A percentile compares a stretch with the other conserved stretches of the same genome.
These are phyloP conservation scores for Suillia variegata DNA, from an alignment of 2,888 invertebrate species.

Conservation along the genomic window DNA sequence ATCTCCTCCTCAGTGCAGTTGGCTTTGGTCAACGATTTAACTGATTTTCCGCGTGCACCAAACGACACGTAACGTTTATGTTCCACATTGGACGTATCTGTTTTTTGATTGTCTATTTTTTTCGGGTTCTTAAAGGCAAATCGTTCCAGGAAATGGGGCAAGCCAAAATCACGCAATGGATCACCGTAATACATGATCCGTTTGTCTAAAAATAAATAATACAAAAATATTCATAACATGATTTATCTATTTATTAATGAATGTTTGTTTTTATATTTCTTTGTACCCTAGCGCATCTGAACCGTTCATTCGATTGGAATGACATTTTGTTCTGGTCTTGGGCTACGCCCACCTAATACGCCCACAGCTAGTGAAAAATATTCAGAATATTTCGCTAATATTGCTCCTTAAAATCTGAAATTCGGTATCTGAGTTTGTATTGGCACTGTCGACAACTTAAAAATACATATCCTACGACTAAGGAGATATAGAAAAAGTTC, in stretches of 20 bases:
- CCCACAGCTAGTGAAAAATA: too few relatives aligned
- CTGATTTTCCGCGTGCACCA: constrained; percentile 73
- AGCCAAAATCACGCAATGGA: constrained; percentile 89
- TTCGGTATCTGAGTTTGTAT: too few relatives aligned
- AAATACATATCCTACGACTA: too few relatives aligned
- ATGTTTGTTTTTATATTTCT: too few relatives aligned
- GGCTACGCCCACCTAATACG: too few relatives aligned
- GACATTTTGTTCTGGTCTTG: background rate
- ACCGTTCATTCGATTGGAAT: too few relatives aligned
- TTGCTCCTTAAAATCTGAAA: too few relatives aligned
- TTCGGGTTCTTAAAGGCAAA: constrained; percentile 96
- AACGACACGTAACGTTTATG: constrained; percentile 71
- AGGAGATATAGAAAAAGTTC: background rate
- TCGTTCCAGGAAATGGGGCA: constrained; percentile 89
- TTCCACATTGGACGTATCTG: constrained; percentile 57
- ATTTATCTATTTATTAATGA: background rate
- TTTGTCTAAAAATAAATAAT: constrained; percentile 68
- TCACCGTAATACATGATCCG: constrained; percentile 87
- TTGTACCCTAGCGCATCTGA: too few relatives aligned
- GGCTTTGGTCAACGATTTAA: constrained; percentile 72
- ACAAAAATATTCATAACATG: background rate
- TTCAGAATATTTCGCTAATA: too few relatives aligned
- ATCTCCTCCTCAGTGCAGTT: constrained; percentile 89
- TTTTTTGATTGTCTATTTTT: constrained; percentile 61
- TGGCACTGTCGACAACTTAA: too few relatives aligned